Conservation (phyloP, 2,113 vertebrate species). For the Calyptomena viridis region DNA sequence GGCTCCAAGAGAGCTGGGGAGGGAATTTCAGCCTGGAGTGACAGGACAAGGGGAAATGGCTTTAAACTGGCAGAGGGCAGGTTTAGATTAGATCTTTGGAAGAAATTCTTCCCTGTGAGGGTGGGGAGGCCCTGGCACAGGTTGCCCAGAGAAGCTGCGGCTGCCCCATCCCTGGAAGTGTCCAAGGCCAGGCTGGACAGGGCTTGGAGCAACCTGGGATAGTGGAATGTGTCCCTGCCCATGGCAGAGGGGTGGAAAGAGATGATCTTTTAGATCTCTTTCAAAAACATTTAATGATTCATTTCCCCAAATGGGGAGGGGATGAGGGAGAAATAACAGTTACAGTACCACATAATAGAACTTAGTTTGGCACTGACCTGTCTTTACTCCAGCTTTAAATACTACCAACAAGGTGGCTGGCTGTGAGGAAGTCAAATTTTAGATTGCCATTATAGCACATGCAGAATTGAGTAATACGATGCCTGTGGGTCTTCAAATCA, state of each 20-base stretch:
- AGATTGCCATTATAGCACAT: background rate
- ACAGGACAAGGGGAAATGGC: background rate
- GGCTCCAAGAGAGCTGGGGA: background rate
- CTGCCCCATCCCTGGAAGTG: background rate
- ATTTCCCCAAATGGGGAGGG: background rate
- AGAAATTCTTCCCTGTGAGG: background rate
- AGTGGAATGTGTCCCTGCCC: background rate
- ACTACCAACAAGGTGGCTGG: background rate
- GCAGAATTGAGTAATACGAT: background rate
- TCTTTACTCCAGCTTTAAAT: background rate
- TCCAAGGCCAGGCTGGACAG: background rate
- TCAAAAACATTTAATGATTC: background rate
- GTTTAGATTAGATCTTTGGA: background rate
- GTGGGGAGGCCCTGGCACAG: background rate
- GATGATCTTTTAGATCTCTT: background rate
- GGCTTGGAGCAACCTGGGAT: background rate
- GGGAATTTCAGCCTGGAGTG: background rate
- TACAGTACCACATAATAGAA: background rate
- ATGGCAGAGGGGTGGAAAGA: background rate
- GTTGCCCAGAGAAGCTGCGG: background rate
- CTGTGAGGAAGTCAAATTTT: background rate
- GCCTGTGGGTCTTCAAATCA: background rate
- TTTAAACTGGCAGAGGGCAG: background rate
- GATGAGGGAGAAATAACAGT: background rate
- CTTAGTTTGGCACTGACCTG: background rate